Evolutionary conservation across 2,888 invertebrate species (phyloP), one percentile per base, ranked within the genome.

Genomic region (Thereva nobilitata): DNA sequence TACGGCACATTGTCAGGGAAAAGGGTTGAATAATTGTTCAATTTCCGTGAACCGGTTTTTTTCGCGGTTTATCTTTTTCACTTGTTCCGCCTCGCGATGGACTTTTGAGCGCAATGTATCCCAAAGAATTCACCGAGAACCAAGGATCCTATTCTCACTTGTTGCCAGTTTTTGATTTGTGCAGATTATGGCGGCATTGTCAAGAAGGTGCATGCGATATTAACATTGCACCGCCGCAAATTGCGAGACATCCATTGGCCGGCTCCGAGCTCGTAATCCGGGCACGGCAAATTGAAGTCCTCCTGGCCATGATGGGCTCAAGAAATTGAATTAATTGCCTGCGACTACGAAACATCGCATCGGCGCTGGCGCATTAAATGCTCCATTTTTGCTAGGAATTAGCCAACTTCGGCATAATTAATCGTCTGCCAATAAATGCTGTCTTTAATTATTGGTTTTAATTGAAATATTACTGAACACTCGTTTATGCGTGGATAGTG

Each of bases 21-120:
- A 10, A 64, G 67, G 59, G 53, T 69, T 69, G 69, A 69, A 63
- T 69, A 69, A 69, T 69, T 69, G 69, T 69, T 69, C 67, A 69
- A 69, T 69, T 69, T 69, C 65, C 67, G 49, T 52, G 53, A 65
- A 67, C 66, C 63, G 66, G 64, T 68, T 65, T 41, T 38, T 59
- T 7, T 45, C 47, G 6, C 57, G 35, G 34, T 59, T 59, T 59
- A 59, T 59, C 59, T 59, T 59, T 34, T 40, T 45, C 38, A 6
- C 12, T 38, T 37, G 37, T 55, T 40, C 9, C 44, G n/a, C 23
- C 23, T 5, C 9, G 47, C 10, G 47, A 12, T 47, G n/a, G 7
- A 9, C 44, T 56, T 23, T 6, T 23, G 34, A 42, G 12, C 8
- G 4, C 23, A 23, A 23, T 23, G 23, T 23, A 23, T 23, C 23